Evolutionary conservation across 1,140 invertebrate genomes (phyloP).

Genomic region (Diorhabda elongata): DNA sequence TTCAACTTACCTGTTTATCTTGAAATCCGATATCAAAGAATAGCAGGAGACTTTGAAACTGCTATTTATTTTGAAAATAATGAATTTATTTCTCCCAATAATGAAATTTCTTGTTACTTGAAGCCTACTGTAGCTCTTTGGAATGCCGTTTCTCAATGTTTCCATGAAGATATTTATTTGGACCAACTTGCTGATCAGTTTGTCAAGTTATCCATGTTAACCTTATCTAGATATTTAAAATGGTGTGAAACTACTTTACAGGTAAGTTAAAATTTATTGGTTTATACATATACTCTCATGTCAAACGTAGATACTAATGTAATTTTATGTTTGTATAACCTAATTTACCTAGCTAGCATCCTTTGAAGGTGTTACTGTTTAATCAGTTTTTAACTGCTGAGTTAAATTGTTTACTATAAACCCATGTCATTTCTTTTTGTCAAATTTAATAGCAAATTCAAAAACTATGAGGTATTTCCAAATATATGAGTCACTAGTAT

Average conservation of each 20-base stretch:
- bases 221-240: slow-evolving; percentile 37
- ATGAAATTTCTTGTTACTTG: slow-evolving; percentile 32
- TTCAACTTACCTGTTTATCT: slow-evolving; percentile 96
- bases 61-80: slow-evolving; percentile 24
- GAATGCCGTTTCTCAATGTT: slow-evolving; percentile 32
- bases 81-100: slow-evolving; percentile 21
- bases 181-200: slow-evolving; percentile 41
- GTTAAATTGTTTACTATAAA: too few species aligned
- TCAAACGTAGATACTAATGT: too few species aligned
- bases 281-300: not conserved
- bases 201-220: slow-evolving; percentile 39
- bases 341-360: too few species aligned
- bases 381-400: too few species aligned
- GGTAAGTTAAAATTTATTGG: slow-evolving; percentile 20
- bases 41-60: slow-evolving; percentile 53
- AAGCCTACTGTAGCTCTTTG: slow-evolving; percentile 33
- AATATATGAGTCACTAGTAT: too few species aligned
- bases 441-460: too few species aligned
- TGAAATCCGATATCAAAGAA: slow-evolving; percentile 90
- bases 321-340: too few species aligned
- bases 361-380: too few species aligned
- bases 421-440: too few species aligned
- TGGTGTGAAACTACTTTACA: slow-evolving; percentile 32
- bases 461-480: too few species aligned
- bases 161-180: slow-evolving; percentile 36